A percentile compares a stretch with the other conserved stretches of the same genome.
phyloP scores from a whole-genome alignment of 1,140 invertebrate species.

The Anthonomus grandis region DNA sequence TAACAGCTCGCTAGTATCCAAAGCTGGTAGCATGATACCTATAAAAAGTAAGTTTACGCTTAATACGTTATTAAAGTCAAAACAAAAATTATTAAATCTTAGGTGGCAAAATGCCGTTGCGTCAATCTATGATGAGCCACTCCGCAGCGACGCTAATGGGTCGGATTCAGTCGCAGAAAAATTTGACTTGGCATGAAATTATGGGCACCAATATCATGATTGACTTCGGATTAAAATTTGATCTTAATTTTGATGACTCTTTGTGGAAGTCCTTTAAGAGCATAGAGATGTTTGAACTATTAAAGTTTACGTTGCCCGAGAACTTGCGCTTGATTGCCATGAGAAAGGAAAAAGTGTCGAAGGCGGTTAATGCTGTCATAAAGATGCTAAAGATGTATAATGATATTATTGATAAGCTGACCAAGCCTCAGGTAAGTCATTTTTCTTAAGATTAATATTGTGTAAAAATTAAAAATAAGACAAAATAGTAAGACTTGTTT shows the following conservation, averaged over 20 bases:
- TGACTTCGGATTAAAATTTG: slow-evolving; percentile 61
- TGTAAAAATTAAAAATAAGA: too few species aligned
- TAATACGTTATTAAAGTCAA: background rate
- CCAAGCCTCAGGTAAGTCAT: slow-evolving; percentile 57
- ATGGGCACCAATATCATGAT: slow-evolving; percentile 61
- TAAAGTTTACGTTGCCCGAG: slow-evolving; percentile 68
- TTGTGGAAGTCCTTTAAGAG: slow-evolving; percentile 73
- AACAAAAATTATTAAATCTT: background rate
- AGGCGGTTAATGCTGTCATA: slow-evolving; percentile 58
- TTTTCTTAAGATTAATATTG: too few species aligned
- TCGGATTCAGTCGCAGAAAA: slow-evolving; percentile 49
- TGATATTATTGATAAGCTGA: slow-evolving; percentile 55
- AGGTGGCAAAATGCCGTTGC: slow-evolving; percentile 15
- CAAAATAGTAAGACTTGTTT: too few species aligned
- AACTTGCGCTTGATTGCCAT: slow-evolving; percentile 66
- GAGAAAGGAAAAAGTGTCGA: slow-evolving; percentile 64
- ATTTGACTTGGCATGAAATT: slow-evolving; percentile 63
- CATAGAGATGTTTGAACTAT: slow-evolving; percentile 68
- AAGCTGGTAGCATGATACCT: background rate
- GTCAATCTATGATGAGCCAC: slow-evolving; percentile 15
- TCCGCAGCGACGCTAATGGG: slow-evolving; percentile 39
- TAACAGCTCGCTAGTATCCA: background rate
- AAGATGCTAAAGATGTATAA: slow-evolving; percentile 63
- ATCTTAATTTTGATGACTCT: slow-evolving; percentile 62
- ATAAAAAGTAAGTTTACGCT: slow-evolving; percentile 20